Base-by-base conservation (phyloP, 2,888 invertebrate genomes). In the Thera obeliscata region DNA sequence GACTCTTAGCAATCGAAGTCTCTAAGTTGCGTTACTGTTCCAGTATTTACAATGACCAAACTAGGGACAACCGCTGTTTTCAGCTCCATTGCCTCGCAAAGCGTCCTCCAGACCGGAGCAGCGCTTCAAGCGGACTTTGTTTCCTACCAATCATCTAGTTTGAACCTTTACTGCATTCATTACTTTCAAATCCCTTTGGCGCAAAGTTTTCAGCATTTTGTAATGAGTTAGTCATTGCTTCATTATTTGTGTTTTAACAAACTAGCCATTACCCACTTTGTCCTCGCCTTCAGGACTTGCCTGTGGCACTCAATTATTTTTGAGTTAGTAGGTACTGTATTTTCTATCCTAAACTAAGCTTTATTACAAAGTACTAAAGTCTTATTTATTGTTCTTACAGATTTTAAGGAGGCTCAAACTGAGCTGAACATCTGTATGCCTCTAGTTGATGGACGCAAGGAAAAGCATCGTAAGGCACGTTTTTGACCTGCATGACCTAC, bases 51-150 rank as follows among this genome's bases (percentile, higher is more conserved):
- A 43, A n/a, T 55, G 66, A 41, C 55, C 38, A 41, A 50, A 52
- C 61, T 66, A 56, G 49, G 56, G 35, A 56, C 55, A 56, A 60
- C 52, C 54, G 58, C 50, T 59, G 66, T 56, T 60, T 69, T 69
- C 65, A 66, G 64, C 66, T 56, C 62, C 59, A 66, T 69, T 69
- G 62, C 60, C 56, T 69, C 54, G 41, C 60, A 56, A 66, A 63
- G 62, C 59, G 52, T 56, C 49, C 68, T 65, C 22, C 46, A 22
- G 52, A 43, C 2, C 50, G 48, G 63, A 69, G 66, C 66, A 69
- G 62, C 69, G 66, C 69, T 69, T 69, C 66, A 69, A 69, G 65
- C 65, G 65, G 57, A 61, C 22, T 56, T 12, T 50, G 58, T 65
- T 56, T 52, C 48, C 22, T 33, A 56, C 12, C 54, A 11, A 12